phyloP scores from a whole-genome alignment of 2,113 vertebrate species.

The Dolichallabes microphthalmus region DNA sequence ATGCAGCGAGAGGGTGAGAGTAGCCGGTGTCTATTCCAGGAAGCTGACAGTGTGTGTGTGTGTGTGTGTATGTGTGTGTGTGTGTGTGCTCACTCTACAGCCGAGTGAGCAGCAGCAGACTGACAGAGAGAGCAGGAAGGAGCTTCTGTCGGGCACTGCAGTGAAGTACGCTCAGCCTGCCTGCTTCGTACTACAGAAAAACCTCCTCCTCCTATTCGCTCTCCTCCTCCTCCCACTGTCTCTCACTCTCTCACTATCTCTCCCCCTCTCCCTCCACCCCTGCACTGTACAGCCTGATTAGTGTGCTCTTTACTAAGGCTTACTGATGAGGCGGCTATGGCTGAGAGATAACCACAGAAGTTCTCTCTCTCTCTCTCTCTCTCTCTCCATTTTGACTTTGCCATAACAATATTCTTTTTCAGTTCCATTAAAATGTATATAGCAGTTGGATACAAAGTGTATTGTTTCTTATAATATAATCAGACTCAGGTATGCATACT shows the following conservation, averaged over 20 bases:
- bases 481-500: not conserved
- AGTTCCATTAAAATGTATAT: no score
- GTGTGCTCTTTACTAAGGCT: slow-evolving; percentile 58
- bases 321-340: slow-evolving; percentile 57
- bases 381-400: not conserved
- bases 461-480: not conserved
- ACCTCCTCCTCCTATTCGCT: slow-evolving; percentile 60
- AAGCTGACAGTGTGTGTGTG: not conserved
- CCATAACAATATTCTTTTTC: not conserved
- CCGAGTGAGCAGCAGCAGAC: slow-evolving; percentile 21
- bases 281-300: slow-evolving; percentile 58
- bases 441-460: not conserved
- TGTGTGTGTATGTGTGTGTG: not conserved
- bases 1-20: slow-evolving; percentile 81
- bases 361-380: not conserved
- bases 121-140: slow-evolving; percentile 33
- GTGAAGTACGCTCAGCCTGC: slow-evolving; percentile 67
- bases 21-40: slow-evolving; percentile 66
- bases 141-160: slow-evolving; percentile 62
- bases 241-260: slow-evolving; percentile 28
- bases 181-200: slow-evolving; percentile 69
- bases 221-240: slow-evolving; percentile 44
- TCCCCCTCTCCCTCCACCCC: slow-evolving; percentile 31
- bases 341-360: slow-evolving; percentile 52
- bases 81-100: slow-evolving; percentile 10